Percentiles rank a stretch among this genome's conserved stretches.
These are phyloP conservation scores for Numenius arquata DNA, from an alignment of 2,113 vertebrate species.

Conservation along the genomic window DNA sequence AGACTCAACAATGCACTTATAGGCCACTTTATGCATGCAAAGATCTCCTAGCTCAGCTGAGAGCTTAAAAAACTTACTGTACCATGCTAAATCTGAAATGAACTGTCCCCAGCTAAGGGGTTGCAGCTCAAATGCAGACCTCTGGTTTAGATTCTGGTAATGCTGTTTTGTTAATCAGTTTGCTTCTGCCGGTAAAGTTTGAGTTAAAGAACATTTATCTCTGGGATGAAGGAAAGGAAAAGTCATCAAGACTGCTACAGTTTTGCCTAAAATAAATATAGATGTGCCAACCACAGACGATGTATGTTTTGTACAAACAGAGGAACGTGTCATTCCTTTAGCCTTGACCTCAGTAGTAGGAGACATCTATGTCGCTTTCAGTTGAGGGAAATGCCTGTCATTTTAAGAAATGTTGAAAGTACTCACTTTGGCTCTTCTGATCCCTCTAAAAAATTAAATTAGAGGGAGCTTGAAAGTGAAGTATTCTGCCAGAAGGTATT, in stretches of 20 bases:
- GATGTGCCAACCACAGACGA: neutral
- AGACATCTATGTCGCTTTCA: neutral
- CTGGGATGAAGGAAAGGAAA: neutral
- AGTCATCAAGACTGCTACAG: neutral
- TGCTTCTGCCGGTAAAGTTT: neutral
- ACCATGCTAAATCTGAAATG: slow-evolving; percentile 1
- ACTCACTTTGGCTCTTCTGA: neutral
- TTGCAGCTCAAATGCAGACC: neutral
- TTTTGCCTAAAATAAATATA: slow-evolving; percentile 25
- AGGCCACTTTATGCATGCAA: neutral
- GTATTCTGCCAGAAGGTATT: neutral
- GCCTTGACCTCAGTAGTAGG: neutral
- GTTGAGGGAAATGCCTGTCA: neutral
- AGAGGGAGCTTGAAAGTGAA: neutral
- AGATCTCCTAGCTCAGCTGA: neutral
- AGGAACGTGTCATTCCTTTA: neutral
- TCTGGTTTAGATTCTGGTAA: neutral
- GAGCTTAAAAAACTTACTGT: neutral
- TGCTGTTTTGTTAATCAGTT: neutral
- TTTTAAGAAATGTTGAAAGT: slow-evolving; percentile 2
- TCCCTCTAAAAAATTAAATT: neutral
- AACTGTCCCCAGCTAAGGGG: neutral
- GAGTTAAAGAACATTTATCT: neutral
- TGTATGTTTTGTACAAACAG: neutral
- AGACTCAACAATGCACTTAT: neutral